A percentile compares a stretch with the other conserved stretches of the same genome.
Evolutionary conservation across 2,113 vertebrate species (phyloP).

Genomic region (Phyllostomus hastatus): DNA sequence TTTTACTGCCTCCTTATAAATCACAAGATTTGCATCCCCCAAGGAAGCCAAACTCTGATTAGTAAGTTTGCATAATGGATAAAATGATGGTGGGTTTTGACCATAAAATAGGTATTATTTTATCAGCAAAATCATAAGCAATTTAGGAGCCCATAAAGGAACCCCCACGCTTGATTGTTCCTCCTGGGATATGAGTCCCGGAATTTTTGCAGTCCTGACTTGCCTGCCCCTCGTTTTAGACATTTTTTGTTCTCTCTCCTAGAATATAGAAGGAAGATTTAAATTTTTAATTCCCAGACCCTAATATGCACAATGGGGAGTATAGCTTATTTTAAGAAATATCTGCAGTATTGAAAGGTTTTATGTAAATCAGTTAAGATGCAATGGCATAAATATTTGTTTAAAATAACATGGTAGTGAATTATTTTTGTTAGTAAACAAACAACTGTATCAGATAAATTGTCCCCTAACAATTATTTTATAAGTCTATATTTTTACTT

Average conservation of each 20-base stretch:
- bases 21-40: constrained; percentile 33
- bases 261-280: constrained; percentile 55
- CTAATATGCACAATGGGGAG: constrained; percentile 35
- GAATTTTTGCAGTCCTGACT: constrained; percentile 8
- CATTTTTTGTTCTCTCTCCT: constrained; percentile 50
- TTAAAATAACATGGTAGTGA: constrained; percentile 3
- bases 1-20: constrained; percentile 24
- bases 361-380: constrained; percentile 36
- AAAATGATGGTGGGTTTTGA: constrained; percentile 14
- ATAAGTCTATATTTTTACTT: not conserved
- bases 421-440: constrained; percentile 37
- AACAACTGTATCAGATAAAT: not conserved
- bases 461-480: constrained; percentile 12
- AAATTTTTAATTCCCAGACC: constrained; percentile 62
- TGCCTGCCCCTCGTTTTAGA: constrained; percentile 32
- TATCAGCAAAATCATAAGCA: constrained; percentile 42
- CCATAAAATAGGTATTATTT: constrained; percentile 23
- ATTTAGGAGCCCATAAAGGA: constrained; percentile 12
- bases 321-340: constrained; percentile 46
- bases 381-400: constrained; percentile 30
- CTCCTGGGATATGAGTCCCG: constrained; percentile 34
- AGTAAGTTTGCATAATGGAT: constrained; percentile 49
- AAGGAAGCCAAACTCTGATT: constrained; percentile 31
- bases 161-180: not conserved
- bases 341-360: constrained; percentile 13